These are phyloP conservation scores for Euura saliciscinereae DNA, from an alignment of 1,140 invertebrate genomes.

Conservation along the genomic window DNA sequence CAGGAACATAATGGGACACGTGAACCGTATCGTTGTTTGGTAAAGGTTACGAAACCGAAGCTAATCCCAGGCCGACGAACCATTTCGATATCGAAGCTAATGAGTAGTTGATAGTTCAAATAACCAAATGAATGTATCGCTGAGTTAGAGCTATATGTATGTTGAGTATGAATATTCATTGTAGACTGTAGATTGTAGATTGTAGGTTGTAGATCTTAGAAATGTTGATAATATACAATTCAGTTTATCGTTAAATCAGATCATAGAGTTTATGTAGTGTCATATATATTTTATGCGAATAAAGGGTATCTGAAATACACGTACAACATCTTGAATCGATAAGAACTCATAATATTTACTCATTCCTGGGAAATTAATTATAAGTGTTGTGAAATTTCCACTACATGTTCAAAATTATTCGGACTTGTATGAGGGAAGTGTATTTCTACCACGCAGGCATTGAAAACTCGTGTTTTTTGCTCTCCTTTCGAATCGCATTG, in stretches of 20 bases:
- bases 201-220: background rate
- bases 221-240: too few species aligned
- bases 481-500: too few species aligned
- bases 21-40: background rate
- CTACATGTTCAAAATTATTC: too few species aligned
- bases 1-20: background rate
- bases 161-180: background rate
- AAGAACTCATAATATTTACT: too few species aligned
- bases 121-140: background rate
- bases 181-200: background rate
- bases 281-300: constrained; percentile 1
- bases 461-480: too few species aligned
- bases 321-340: background rate
- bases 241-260: background rate
- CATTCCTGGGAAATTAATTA: too few species aligned
- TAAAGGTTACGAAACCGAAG: background rate
- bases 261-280: background rate
- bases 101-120: background rate
- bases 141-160: background rate
- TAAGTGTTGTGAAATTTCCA: too few species aligned
- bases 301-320: background rate
- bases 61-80: background rate
- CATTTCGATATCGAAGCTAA: background rate
- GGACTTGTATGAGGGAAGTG: too few species aligned
- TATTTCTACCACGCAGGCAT: too few species aligned